Conservation (phyloP, 2,797 vertebrate genomes). For the Anguilla obscura region DNA sequence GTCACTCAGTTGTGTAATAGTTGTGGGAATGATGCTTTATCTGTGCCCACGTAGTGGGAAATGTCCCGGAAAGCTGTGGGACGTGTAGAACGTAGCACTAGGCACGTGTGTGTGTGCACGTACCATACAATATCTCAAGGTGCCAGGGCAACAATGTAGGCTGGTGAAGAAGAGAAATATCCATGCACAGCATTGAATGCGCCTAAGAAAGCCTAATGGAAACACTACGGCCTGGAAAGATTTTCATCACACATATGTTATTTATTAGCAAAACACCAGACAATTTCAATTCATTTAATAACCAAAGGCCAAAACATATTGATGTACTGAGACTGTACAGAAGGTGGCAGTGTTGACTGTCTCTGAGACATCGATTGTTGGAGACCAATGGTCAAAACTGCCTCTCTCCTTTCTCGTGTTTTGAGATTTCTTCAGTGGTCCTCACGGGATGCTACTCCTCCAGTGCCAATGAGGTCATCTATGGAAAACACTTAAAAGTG, state of each 20-base stretch:
- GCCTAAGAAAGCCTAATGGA: too few relatives aligned
- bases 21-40: neutral
- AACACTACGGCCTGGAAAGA: neutral
- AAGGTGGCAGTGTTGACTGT: constrained; percentile 11
- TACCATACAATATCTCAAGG: too few relatives aligned
- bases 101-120: neutral
- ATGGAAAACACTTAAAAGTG: neutral
- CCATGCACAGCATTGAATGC: too few relatives aligned
- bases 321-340: neutral
- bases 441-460: neutral
- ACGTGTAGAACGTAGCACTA: neutral
- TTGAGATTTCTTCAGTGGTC: neutral
- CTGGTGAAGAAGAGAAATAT: too few relatives aligned
- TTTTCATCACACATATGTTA: neutral
- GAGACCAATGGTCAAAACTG: neutral
- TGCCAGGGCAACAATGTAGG: too few relatives aligned
- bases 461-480: neutral
- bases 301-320: neutral
- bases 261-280: neutral
- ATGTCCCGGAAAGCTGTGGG: neutral
- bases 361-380: neutral
- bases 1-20: neutral
- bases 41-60: neutral
- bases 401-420: neutral
- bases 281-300: neutral